Conservation (phyloP, 2,888 invertebrate genomes). For the Drosophila neutralis region DNA sequence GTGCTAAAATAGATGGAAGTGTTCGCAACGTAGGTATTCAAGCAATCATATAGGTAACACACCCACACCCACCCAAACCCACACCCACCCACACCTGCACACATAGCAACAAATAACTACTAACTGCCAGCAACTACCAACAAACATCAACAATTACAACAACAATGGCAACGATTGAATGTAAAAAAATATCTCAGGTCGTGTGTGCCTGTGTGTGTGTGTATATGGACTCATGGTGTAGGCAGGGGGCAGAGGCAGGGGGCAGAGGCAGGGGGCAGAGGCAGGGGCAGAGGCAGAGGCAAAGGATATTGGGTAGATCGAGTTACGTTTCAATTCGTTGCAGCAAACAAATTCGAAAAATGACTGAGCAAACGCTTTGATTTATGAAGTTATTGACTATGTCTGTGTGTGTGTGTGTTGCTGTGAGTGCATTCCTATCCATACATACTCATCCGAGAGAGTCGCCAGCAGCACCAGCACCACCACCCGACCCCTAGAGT, state of each 20-base stretch:
- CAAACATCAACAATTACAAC: constrained; percentile 31
- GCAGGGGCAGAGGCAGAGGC: not conserved
- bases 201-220: not conserved
- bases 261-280: not conserved
- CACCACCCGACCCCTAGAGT: constrained; percentile 50
- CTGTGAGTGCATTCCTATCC: constrained; percentile 31
- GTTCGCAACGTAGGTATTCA: constrained; percentile 4
- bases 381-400: constrained; percentile 76
- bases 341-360: constrained; percentile 78
- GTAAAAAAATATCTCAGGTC: constrained; percentile 10
- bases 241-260: not conserved
- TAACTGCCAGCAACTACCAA: constrained; percentile 6
- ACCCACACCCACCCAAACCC: not conserved
- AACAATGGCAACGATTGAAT: constrained; percentile 22
- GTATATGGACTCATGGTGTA: not conserved
- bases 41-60: constrained; percentile 22
- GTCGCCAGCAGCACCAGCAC: not conserved
- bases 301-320: constrained; percentile 17
- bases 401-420: constrained; percentile 12
- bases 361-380: constrained; percentile 81
- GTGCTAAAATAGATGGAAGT: constrained; percentile 9
- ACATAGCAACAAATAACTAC: constrained; percentile 1
- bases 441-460: constrained; percentile 16
- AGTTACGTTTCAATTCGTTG: constrained; percentile 56
- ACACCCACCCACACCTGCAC: not conserved